Evolutionary conservation across 1,140 invertebrate species (phyloP).

Genomic region (Coptotermes formosanus): DNA sequence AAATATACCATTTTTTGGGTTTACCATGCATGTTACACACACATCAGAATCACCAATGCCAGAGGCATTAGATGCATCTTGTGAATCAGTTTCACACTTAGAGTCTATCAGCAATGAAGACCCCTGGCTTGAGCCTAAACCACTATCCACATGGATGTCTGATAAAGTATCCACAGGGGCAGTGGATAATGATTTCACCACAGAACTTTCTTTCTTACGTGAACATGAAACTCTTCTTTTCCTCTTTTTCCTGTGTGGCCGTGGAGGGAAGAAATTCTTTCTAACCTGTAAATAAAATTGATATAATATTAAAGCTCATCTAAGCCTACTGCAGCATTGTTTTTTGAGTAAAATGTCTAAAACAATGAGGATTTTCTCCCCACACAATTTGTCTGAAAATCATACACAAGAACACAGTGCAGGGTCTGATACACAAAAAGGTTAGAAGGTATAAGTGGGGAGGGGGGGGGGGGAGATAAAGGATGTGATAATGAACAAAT

Average conservation of each 20-base stretch:
- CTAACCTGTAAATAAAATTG: slow-evolving; percentile 52
- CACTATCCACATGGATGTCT: slow-evolving; percentile 19
- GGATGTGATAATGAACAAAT: too few species aligned
- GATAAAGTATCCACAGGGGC: slow-evolving; percentile 34
- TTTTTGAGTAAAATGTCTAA: too few species aligned
- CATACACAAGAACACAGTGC: too few species aligned
- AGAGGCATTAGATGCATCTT: not conserved
- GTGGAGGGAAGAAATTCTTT: slow-evolving; percentile 62
- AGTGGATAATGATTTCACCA: slow-evolving; percentile 40
- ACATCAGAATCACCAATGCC: slow-evolving; percentile 43
- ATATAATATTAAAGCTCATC: not conserved
- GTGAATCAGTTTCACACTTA: slow-evolving; percentile 24
- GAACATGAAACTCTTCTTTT: slow-evolving; percentile 44
- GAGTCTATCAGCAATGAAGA: not conserved
- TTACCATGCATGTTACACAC: slow-evolving; percentile 59
- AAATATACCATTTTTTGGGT: slow-evolving; percentile 63
- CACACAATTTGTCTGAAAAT: too few species aligned
- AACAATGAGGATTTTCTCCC: too few species aligned
- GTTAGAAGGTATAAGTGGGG: too few species aligned
- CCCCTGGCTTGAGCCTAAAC: slow-evolving; percentile 26
- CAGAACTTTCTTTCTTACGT: slow-evolving; percentile 21
- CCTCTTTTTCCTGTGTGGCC: slow-evolving; percentile 55
- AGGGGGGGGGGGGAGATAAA: too few species aligned
- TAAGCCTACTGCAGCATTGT: too few species aligned
- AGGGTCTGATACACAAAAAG: too few species aligned